These are phyloP conservation scores for Suillia variegata DNA, from an alignment of 2,888 invertebrate species.

Conservation along the genomic window DNA sequence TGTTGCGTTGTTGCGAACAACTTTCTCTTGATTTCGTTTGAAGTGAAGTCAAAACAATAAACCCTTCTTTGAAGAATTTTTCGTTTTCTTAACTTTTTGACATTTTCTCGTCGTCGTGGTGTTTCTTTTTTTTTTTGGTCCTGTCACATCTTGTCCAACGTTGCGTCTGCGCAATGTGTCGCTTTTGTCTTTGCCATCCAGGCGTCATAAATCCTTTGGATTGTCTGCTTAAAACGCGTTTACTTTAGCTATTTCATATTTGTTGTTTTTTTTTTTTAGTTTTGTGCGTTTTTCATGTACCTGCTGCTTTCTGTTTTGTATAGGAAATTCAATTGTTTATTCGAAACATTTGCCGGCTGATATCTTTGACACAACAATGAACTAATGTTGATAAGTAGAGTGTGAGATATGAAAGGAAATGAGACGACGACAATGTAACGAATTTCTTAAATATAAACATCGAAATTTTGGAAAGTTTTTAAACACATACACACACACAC, in stretches of 20 bases:
- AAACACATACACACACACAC: too few species aligned
- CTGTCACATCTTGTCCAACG: conserved; percentile 12
- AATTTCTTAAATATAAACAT: too few species aligned
- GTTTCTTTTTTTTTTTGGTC: not conserved
- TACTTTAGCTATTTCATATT: too few species aligned
- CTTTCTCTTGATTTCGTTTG: conserved; percentile 9
- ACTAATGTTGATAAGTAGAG: too few species aligned
- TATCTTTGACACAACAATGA: not conserved
- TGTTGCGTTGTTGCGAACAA: not conserved
- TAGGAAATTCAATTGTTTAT: not conserved
- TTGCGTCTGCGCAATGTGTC: conserved; percentile 4
- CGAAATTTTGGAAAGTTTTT: too few species aligned
- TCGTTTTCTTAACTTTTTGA: too few species aligned
- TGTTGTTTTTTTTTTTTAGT: too few species aligned
- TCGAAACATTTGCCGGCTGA: not conserved
- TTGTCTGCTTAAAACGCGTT: not conserved
- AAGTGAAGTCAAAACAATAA: conserved; percentile 5
- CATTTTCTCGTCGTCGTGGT: too few species aligned
- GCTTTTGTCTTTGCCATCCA: not conserved
- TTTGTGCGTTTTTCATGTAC: not conserved
- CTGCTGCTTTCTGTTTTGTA: not conserved
- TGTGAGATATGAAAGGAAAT: too few species aligned
- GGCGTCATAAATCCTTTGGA: not conserved
- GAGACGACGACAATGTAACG: too few species aligned
- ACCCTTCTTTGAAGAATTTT: too few species aligned